Evolutionary conservation across 2,888 invertebrate genomes (phyloP).

Genomic region (Orthosia incerta): DNA sequence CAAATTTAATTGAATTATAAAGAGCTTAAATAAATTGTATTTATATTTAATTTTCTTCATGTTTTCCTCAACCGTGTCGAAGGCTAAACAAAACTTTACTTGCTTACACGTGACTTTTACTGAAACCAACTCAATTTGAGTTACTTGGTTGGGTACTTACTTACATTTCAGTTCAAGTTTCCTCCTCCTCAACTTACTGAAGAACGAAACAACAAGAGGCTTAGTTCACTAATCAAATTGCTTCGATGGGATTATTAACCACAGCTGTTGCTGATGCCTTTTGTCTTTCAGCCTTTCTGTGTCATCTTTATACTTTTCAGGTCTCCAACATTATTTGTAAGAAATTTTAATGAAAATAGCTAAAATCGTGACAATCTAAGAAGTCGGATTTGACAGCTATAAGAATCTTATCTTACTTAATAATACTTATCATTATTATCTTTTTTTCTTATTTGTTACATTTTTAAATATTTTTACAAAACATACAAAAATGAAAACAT

Average conservation of each 20-base stretch:
- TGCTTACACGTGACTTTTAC: constrained; percentile 26
- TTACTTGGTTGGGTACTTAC: constrained; percentile 26
- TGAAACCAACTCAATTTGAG: constrained; percentile 47
- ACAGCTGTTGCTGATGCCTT: constrained; percentile 21
- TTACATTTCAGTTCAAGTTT: constrained; percentile 22
- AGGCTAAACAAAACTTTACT: constrained; percentile 21
- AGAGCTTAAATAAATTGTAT: neutral
- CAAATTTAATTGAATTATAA: neutral
- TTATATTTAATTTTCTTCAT: constrained; percentile 3
- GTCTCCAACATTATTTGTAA: neutral
- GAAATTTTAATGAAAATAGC: too few species aligned
- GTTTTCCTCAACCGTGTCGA: constrained; percentile 17
- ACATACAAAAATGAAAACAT: too few species aligned
- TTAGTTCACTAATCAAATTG: constrained; percentile 40
- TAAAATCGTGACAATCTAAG: too few species aligned
- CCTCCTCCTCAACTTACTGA: constrained; percentile 20
- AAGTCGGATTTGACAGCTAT: too few species aligned
- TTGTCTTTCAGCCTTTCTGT: neutral
- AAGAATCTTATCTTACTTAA: too few species aligned
- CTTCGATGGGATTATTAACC: constrained; percentile 31
- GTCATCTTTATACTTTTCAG: neutral
- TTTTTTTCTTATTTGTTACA: too few species aligned
- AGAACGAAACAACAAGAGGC: constrained; percentile 36
- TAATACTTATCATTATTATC: too few species aligned
- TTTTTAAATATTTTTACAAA: too few species aligned